A percentile compares a stretch with the other conserved stretches of the same genome.
Evolutionary conservation across 2,797 vertebrate species (phyloP).

Genomic region (Clarias fuscus): DNA sequence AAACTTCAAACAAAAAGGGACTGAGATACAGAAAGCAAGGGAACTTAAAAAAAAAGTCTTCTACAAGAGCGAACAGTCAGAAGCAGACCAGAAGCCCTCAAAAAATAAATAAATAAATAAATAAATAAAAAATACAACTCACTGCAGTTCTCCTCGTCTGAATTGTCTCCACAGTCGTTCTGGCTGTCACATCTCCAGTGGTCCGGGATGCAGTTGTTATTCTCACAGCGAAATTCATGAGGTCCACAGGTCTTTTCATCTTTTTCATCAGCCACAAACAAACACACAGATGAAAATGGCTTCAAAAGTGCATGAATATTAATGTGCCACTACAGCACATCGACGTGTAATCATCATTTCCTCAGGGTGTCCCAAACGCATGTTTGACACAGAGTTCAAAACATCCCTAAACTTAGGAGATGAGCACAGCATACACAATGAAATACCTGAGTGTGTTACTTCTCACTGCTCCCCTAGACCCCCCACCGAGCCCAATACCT

Average conservation of each 20-base stretch:
- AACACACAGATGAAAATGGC: constrained; percentile 74
- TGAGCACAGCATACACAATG: constrained; percentile 64
- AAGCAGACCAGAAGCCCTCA: constrained; percentile 44
- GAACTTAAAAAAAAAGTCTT: constrained; percentile 48
- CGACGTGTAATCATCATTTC: constrained; percentile 71
- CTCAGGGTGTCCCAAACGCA: constrained; percentile 69
- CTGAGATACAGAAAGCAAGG: neutral
- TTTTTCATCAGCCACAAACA: constrained; percentile 79
- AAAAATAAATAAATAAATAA: too few species aligned
- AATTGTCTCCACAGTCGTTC: constrained; percentile 97
- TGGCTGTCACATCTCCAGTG: constrained; percentile 98
- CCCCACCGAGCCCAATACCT: constrained; percentile 33
- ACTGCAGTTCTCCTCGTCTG: constrained; percentile 98
- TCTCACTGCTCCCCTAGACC: constrained; percentile 40
- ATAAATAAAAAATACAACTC: constrained; percentile 78
- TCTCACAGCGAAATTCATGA: constrained; percentile 97
- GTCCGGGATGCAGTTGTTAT: constrained; percentile 99
- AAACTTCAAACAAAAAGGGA: constrained; percentile 40
- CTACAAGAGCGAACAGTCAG: constrained; percentile 46
- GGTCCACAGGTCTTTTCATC: constrained; percentile 99
- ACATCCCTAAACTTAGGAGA: constrained; percentile 65
- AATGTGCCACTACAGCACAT: constrained; percentile 67
- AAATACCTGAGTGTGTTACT: constrained; percentile 69
- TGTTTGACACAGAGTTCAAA: constrained; percentile 74
- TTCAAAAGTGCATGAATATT: constrained; percentile 79